These are phyloP conservation scores for Drosophila simulans DNA, from an alignment of 1,140 invertebrate species.

Conservation along the genomic window DNA sequence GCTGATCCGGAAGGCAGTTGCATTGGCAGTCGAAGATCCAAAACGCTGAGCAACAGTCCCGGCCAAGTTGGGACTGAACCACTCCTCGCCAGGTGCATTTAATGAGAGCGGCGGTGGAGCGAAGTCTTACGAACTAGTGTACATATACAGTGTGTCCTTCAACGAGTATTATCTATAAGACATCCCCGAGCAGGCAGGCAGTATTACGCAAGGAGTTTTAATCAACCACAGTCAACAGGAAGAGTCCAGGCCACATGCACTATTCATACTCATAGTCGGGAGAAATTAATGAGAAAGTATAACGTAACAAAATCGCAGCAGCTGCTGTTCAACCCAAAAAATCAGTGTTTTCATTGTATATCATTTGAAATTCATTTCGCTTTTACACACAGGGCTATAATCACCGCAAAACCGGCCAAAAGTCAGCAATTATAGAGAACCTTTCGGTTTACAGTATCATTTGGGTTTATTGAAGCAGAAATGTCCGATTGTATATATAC, in stretches of 20 bases:
- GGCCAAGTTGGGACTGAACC: slow-evolving; percentile 69
- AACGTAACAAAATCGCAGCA: neutral
- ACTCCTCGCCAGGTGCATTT: slow-evolving; percentile 63
- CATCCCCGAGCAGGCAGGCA: slow-evolving; percentile 50
- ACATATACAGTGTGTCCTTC: slow-evolving; percentile 76
- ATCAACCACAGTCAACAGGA: slow-evolving; percentile 30
- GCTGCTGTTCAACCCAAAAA: slow-evolving; percentile 16
- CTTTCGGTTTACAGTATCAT: slow-evolving; percentile 45
- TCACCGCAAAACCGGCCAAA: slow-evolving; percentile 41
- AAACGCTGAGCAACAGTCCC: slow-evolving; percentile 57
- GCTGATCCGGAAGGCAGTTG: slow-evolving; percentile 39
- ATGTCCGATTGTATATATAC: slow-evolving; percentile 56
- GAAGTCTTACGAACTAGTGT: slow-evolving; percentile 63
- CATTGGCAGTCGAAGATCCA: neutral
- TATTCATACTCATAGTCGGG: slow-evolving; percentile 3
- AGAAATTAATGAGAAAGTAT: slow-evolving; percentile 3
- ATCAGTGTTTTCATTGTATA: slow-evolving; percentile 58
- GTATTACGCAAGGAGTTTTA: slow-evolving; percentile 71
- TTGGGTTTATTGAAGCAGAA: slow-evolving; percentile 56
- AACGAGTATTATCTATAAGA: slow-evolving; percentile 77
- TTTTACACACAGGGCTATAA: slow-evolving; percentile 37
- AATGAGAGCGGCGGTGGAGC: slow-evolving; percentile 54
- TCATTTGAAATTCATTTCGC: slow-evolving; percentile 61
- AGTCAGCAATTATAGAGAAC: slow-evolving; percentile 63
- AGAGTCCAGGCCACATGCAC: slow-evolving; percentile 34